These are phyloP conservation scores for Cichlasoma orientale DNA, from an alignment of 2,797 vertebrate genomes.

Conservation along the genomic window DNA sequence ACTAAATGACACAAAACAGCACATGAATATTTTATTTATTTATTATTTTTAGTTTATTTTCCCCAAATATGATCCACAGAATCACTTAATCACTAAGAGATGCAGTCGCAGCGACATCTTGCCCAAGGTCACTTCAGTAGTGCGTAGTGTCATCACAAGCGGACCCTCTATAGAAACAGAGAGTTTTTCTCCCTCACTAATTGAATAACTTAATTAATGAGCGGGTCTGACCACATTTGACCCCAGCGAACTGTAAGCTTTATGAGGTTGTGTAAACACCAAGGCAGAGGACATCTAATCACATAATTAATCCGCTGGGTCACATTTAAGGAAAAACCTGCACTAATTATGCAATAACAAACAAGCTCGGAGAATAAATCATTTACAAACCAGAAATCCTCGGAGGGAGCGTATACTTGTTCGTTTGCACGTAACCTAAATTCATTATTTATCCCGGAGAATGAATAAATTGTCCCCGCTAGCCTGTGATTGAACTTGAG, in stretches of 20 bases:
- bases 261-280: constrained; percentile 23
- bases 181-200: constrained; percentile 10
- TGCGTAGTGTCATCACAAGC: background rate
- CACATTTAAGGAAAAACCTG: constrained; percentile 3
- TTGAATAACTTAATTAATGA: constrained; percentile 11
- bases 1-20: constrained; percentile 1
- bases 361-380: constrained; percentile 54
- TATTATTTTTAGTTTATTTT: background rate
- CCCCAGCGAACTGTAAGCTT: constrained; percentile 1
- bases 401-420: constrained; percentile 38
- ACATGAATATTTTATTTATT: background rate
- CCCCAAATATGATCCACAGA: background rate
- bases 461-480: constrained; percentile 70
- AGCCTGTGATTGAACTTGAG: constrained; percentile 72
- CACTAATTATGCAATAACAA: constrained; percentile 47
- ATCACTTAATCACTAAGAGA: constrained; percentile 22
- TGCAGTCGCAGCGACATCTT: constrained; percentile 1
- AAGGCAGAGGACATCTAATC: constrained; percentile 19
- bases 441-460: constrained; percentile 75
- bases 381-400: constrained; percentile 59
- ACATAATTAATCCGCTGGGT: constrained; percentile 10
- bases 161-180: background rate
- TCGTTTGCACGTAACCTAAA: constrained; percentile 71
- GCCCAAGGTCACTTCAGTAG: constrained; percentile 17
- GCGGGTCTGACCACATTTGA: background rate